phyloP scores from a whole-genome alignment of 2,113 vertebrate species.

The Planiliza haematocheilus region DNA sequence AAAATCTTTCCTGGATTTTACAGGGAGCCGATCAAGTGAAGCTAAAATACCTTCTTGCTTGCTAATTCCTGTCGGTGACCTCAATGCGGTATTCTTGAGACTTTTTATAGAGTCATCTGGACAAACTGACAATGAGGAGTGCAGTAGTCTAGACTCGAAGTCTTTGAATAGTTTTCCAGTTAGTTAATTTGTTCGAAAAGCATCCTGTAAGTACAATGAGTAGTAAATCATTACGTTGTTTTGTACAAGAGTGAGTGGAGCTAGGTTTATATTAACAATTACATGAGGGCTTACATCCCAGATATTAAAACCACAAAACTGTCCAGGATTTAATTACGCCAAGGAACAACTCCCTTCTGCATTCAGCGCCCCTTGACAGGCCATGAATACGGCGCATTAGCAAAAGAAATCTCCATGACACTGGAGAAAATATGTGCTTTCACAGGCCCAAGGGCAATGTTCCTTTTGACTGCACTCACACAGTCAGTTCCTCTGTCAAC shows the following conservation, averaged over 20 bases:
- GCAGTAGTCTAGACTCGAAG: too few relatives aligned
- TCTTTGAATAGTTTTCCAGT: too few relatives aligned
- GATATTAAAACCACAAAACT: slow-evolving; percentile 20
- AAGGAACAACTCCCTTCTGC: slow-evolving; percentile 36
- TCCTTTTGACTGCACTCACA: slow-evolving; percentile 55
- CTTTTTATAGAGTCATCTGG: too few relatives aligned
- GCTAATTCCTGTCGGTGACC: too few relatives aligned
- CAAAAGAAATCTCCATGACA: slow-evolving; percentile 70
- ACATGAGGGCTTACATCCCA: slow-evolving; percentile 1
- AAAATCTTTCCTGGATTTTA: too few relatives aligned
- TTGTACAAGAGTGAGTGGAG: slow-evolving; percentile 3
- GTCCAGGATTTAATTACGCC: slow-evolving; percentile 46
- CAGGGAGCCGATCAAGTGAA: too few relatives aligned
- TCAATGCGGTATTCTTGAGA: too few relatives aligned
- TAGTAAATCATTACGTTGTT: neutral
- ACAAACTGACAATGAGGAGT: too few relatives aligned
- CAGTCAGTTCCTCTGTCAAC: slow-evolving; percentile 54
- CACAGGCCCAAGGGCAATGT: slow-evolving; percentile 45
- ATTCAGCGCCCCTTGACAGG: slow-evolving; percentile 49
- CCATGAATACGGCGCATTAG: slow-evolving; percentile 52
- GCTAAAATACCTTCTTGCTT: too few relatives aligned
- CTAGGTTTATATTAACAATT: slow-evolving; percentile 15
- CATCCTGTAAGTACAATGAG: too few relatives aligned
- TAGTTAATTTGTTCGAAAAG: too few relatives aligned
- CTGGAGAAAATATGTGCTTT: slow-evolving; percentile 63